Conservation (phyloP, 2,888 invertebrate genomes). For the Tanaodytes sp. region DNA sequence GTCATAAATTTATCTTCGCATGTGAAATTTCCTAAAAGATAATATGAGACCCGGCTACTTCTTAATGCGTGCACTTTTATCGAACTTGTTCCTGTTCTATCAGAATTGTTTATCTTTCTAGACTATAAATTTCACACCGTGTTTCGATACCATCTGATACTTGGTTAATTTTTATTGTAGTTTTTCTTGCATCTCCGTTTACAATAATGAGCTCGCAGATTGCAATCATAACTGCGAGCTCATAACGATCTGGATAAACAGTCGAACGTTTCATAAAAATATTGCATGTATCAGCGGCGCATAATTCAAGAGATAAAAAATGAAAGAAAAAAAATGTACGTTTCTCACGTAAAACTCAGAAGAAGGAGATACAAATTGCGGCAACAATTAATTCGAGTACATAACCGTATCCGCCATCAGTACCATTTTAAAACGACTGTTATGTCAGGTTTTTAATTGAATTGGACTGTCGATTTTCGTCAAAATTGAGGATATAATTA, state of each 20-base stretch:
- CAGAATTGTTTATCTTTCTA: conserved; percentile 10
- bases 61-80: no score
- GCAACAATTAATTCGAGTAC: not conserved
- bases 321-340: not conserved
- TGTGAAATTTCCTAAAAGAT: no score
- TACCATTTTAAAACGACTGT: not conserved
- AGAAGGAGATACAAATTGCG: not conserved
- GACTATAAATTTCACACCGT: conserved; percentile 24
- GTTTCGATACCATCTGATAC: conserved; percentile 9
- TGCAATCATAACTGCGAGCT: conserved; percentile 25
- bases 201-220: conserved; percentile 28
- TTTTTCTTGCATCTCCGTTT: conserved; percentile 12
- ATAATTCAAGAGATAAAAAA: no score
- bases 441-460: conserved; percentile 34
- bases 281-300: no score
- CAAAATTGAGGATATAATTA: not conserved
- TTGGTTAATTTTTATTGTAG: conserved; percentile 14
- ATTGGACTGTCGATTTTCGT: not conserved
- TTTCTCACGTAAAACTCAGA: not conserved
- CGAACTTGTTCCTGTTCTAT: not conserved
- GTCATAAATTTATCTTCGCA: no score
- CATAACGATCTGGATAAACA: no score
- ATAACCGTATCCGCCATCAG: not conserved
- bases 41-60: no score
- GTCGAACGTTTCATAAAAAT: no score